Evolutionary conservation across 2,888 invertebrate genomes (phyloP).

Genomic region (Lasioglossum villosulum): DNA sequence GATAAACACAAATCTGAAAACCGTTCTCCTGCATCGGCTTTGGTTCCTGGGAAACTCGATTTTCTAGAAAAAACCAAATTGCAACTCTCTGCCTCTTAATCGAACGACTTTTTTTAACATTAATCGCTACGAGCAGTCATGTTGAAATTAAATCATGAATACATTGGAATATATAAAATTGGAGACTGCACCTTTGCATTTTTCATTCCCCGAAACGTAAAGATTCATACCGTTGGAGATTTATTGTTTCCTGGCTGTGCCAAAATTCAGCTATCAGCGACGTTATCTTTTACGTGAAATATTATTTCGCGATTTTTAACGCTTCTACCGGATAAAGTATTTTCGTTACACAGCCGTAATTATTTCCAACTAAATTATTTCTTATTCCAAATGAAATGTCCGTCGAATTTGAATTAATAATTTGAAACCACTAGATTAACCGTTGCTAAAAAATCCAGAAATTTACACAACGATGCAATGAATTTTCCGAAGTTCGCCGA

Average conservation of each 20-base stretch:
- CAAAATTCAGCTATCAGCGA: not conserved
- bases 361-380: not conserved
- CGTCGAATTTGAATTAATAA: too few relatives aligned
- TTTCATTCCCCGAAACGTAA: not conserved
- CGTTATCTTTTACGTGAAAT: not conserved
- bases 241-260: not conserved
- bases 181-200: not conserved
- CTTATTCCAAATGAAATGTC: not conserved
- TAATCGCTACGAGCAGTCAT: not conserved
- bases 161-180: not conserved
- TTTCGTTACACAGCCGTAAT: not conserved
- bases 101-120: not conserved
- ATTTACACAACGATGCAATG: too few relatives aligned
- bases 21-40: not conserved
- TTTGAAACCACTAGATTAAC: too few relatives aligned
- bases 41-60: not conserved
- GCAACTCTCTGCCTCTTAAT: not conserved
- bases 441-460: too few relatives aligned
- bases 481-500: too few relatives aligned
- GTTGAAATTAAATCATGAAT: not conserved
- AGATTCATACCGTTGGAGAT: not conserved
- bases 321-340: not conserved
- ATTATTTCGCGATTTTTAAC: not conserved
- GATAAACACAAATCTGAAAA: not conserved
- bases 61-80: not conserved